Percentiles rank a stretch among this genome's conserved stretches.
phyloP scores from a whole-genome alignment of 2,797 vertebrate genomes.

The Phalanger gymnotis region DNA sequence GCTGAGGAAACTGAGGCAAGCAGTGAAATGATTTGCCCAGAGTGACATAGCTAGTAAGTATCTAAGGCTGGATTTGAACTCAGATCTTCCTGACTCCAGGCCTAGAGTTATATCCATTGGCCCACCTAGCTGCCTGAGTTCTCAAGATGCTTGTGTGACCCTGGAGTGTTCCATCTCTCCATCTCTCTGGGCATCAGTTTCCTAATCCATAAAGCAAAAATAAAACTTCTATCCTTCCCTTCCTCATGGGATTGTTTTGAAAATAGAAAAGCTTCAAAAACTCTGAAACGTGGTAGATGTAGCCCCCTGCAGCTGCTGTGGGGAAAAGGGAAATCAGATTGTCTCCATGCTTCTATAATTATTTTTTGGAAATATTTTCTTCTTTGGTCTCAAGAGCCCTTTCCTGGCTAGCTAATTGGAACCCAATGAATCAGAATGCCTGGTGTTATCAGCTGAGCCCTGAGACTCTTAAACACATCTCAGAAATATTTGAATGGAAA shows the following conservation, averaged over 20 bases:
- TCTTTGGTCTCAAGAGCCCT: not conserved
- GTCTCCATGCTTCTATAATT: not conserved
- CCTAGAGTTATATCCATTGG: not conserved
- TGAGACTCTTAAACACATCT: not conserved
- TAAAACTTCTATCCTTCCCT: not conserved
- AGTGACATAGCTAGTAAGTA: not conserved
- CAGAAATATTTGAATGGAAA: not conserved
- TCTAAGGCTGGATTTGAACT: not conserved
- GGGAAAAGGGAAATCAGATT: not conserved
- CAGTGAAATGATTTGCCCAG: not conserved
- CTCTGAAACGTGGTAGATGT: not conserved
- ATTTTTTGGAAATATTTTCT: not conserved
- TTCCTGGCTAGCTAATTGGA: not conserved
- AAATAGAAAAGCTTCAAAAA: not conserved
- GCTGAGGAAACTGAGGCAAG: not conserved
- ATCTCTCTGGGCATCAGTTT: not conserved
- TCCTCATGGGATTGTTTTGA: not conserved
- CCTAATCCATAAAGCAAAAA: not conserved
- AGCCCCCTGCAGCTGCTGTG: not conserved
- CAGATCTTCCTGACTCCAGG: not conserved
- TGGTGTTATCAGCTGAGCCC: too few relatives aligned
- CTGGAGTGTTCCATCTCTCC: not conserved
- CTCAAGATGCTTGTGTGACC: not conserved
- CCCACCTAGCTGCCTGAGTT: not conserved
- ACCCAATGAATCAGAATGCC: not conserved